Percentiles rank a stretch among this genome's conserved stretches.
Conservation (phyloP, 2,888 invertebrate species). For the Chrysolina haemoptera region DNA sequence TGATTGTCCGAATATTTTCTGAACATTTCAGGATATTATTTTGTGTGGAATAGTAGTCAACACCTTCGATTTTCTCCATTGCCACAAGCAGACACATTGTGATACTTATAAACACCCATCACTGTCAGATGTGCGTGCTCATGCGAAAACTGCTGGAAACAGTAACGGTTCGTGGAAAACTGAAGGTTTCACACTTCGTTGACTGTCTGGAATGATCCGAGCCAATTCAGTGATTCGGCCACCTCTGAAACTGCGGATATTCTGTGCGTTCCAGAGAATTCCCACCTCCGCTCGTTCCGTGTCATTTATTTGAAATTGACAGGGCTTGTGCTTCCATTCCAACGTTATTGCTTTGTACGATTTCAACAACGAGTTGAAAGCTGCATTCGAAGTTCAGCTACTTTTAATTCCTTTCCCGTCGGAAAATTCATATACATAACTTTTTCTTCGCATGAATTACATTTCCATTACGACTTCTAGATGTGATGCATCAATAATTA, state of each 20-base stretch:
- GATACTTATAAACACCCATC: neutral
- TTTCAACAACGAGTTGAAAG: neutral
- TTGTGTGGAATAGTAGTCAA: too few species aligned
- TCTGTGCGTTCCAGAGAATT: slow-evolving; percentile 9
- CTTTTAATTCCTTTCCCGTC: neutral
- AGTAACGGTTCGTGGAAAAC: neutral
- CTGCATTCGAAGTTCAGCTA: neutral
- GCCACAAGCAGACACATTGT: too few species aligned
- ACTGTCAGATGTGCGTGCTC: neutral
- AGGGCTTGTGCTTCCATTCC: neutral
- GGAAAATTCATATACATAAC: neutral
- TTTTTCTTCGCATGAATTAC: neutral
- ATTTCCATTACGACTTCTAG: too few species aligned
- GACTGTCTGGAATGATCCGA: neutral
- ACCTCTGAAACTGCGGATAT: neutral
- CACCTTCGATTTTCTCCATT: too few species aligned
- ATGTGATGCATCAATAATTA: too few species aligned
- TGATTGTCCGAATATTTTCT: too few species aligned
- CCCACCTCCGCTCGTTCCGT: neutral
- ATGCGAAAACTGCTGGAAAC: neutral
- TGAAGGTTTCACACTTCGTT: neutral
- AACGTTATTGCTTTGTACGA: neutral
- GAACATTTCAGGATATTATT: too few species aligned
- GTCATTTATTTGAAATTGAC: slow-evolving; percentile 2
- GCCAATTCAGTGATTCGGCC: neutral